Base-by-base conservation (phyloP, 2,113 vertebrate species). In the Tamias sibiricus region DNA sequence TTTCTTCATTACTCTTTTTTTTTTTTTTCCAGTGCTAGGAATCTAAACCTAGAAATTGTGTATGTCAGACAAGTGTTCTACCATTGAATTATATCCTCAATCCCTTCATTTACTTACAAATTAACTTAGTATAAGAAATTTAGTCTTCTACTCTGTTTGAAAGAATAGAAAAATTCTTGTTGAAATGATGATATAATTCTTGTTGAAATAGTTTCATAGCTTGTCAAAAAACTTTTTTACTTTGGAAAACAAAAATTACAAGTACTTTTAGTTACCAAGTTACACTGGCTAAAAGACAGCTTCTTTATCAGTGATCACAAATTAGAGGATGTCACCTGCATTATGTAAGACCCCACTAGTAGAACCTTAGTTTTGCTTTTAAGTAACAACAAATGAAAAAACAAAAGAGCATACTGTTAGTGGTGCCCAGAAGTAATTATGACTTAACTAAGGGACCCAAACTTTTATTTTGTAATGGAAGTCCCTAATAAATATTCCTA, bases 391-490 rank as follows among this genome's bases (percentile, higher is more conserved):
- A 66, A n/a, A 12, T 19, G 2, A 24, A 47, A 19, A 72, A 72
- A 72, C 62, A 42, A 49, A 49, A 49, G 13, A 22, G 8, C 16
- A 13, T 22, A 69, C 11, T 52, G 42, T 62, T 30, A 86, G 19
- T 57, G 16, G 54, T 89, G 14, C 35, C 40, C 5, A 64, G 81
- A 86, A 84, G 37, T 42, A 93, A 69, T 68, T 49, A 62, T 37
- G 42, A 93, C 24, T 40, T 12, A 93, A 74, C 13, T 75, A 89
- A 59, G 37, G 54, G 32, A 74, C 4, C 4, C 19, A 88, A 69
- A 85, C 6, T 91, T 59, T 87, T 62, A 94, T 74, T 64, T 75
- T 81, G 7, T 57, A 59, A 84, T 87, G 11, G 85, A 94, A 93
- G 54, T 22, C 24, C 52, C 30, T 62, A 91, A 52, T 71, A 71